Base-by-base conservation (phyloP, 2,888 invertebrate species). In the Anoncus sp. region DNA sequence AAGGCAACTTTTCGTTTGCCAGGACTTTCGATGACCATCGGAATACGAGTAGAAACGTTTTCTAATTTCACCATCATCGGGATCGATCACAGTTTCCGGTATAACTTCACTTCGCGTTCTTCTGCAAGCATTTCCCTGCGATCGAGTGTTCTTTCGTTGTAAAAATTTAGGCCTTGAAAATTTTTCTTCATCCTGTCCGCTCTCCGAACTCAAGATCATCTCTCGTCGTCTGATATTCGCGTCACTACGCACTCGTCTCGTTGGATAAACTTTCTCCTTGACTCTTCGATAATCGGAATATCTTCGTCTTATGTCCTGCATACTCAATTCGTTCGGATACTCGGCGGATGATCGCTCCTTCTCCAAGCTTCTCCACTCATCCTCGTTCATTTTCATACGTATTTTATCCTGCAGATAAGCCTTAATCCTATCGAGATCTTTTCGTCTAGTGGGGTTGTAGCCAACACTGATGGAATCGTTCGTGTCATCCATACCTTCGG, bases 171-270 rank as follows among this genome's bases (percentile, higher is more conserved):
- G 14, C 5, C 47, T 45, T 14, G 31, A 0, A 18, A 18, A 18
- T 47, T 62, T 47, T 6, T 47, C 62, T 18, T 75, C 67, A 38
- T 66, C 65, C 38, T 14, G 38, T 20, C 47, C 53, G 22, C 62
- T 77, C 38, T 67, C 75, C 20, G 60, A 62, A 31, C 51, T 79
- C 20, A 22, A 12, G 14, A 43, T 43, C 18, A 60, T 14, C 2
- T 66, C 72, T 16, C 65, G 73, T 20, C 71, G 66, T 22, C 73
- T 66, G 38, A 88, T 76, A 70, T 80, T 88, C n/a, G 82, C 86
- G 22, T 89, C 88, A 66, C 88, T 90, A 45, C 85, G 85, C 16
- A 84, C 85, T 73, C 88, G 87, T 31, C 88, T 82, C 5, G 87
- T 84, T 0, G 84, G 81, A 66, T 88, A 87, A 74, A 83, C 82